Evolutionary conservation across 2,113 vertebrate species (phyloP).

Genomic region (Capreolus pygargus): DNA sequence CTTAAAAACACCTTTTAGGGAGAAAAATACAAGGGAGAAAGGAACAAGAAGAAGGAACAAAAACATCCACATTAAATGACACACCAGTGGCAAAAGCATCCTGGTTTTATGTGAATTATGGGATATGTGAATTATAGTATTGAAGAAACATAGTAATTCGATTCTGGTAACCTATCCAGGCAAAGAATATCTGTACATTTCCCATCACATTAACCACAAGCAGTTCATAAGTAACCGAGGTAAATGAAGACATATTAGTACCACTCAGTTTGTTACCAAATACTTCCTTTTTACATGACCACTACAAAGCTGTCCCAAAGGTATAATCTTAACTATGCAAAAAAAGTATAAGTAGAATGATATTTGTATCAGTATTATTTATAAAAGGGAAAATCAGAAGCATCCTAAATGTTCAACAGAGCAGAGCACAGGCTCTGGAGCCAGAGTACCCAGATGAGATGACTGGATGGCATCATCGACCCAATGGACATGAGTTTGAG

Average conservation of each 20-base stretch:
- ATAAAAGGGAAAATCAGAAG: background rate
- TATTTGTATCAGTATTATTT: background rate
- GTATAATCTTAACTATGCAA: background rate
- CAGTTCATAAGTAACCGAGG: background rate
- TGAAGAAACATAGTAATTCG: background rate
- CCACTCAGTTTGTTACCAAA: background rate
- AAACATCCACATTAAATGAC: background rate
- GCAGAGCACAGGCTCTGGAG: background rate
- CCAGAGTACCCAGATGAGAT: background rate
- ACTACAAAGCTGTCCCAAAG: background rate
- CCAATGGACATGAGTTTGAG: background rate
- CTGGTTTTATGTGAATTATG: background rate
- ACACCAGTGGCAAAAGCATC: background rate
- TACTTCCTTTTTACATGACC: background rate
- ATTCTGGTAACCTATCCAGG: background rate
- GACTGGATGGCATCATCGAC: background rate
- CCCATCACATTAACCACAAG: background rate
- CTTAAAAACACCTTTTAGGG: conserved; percentile 9
- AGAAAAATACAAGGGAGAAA: background rate
- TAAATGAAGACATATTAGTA: background rate
- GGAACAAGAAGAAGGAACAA: background rate
- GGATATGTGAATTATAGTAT: background rate
- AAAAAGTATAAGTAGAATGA: background rate
- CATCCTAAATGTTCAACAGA: background rate
- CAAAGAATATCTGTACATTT: background rate